Conservation (phyloP, 2,113 vertebrate species). For the Pterocles burchelli region DNA sequence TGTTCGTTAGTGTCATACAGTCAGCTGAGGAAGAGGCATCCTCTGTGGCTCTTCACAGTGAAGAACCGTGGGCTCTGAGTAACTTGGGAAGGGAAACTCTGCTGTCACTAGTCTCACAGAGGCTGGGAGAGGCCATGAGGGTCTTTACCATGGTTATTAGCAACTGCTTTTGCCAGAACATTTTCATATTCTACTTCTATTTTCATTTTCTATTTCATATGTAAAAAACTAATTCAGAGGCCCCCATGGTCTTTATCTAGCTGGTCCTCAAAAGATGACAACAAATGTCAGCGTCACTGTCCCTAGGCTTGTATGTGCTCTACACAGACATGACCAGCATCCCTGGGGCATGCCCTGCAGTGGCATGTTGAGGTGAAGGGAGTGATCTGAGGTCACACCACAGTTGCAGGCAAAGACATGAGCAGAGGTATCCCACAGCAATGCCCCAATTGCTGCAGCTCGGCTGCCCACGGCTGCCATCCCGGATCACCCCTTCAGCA, state of each 20-base stretch:
- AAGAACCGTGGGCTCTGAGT: not conserved
- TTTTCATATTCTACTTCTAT: not conserved
- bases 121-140: not conserved
- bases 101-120: not conserved
- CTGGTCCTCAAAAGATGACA: not conserved
- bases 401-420: not conserved
- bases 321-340: not conserved
- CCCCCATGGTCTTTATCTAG: not conserved
- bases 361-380: fast-evolving
- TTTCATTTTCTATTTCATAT: not conserved
- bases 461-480: not conserved
- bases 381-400: not conserved
- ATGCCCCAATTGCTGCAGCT: fast-evolving
- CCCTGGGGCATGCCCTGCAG: not conserved
- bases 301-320: not conserved
- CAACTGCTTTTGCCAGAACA: not conserved
- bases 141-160: not conserved
- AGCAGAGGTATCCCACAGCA: not conserved
- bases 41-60: not conserved
- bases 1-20: not conserved
- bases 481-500: not conserved
- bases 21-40: fast-evolving
- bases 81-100: not conserved
- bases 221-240: not conserved
- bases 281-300: not conserved